Evolutionary conservation across 2,797 vertebrate genomes (phyloP), one percentile per base, ranked within the genome.

Genomic region (Tokudaia tokunoshimensis): DNA sequence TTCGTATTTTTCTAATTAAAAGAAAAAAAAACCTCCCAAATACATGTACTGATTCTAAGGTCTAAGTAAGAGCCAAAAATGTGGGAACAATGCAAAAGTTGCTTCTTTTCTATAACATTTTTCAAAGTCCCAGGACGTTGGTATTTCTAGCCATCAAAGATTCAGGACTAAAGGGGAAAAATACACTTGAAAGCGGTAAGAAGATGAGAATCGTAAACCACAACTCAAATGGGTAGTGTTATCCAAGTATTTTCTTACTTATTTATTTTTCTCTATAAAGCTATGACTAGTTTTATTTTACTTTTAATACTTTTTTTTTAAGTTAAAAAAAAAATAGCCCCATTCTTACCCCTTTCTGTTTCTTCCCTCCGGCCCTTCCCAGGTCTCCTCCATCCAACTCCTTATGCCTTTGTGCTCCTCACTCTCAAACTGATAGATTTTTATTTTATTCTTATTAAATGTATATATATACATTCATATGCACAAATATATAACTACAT

Each of bases 1-100:
- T n/a, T n/a, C 74, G 1, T 59, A 55, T 79, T 92, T 95, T 94
- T 89, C 92, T 92, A 61, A 63, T 92, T 88, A 80, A 70, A 96
- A 89, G 50, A 89, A 82, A 83, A 84, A 50, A 78, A 41, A 41
- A 41, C 41, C 41, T 94, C 17, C 57, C 31, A 34, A 91, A 80
- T 83, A 75, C 50, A 76, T 37, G 90, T 50, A 59, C n/a, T 75
- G 1, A 65, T 83, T 88, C 72, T 75, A 92, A 91, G n/a, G 55
- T 44, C 70, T 0, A 7, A 78, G 41, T 55, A 91, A 82, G 84
- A 89, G 47, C 63, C 89, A 24, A 65, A 89, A 84, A 31, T 19
- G 55, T 47, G 37, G 13, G 72, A 63, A 80, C 52, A 4, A 41
- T 1, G 12, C 3, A 57, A 37, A 41, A 59, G 55, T 75, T n/a